Percentiles rank a stretch among this genome's conserved stretches.
Conservation (phyloP, 2,888 invertebrate genomes). For the Marronus borbonicus region DNA sequence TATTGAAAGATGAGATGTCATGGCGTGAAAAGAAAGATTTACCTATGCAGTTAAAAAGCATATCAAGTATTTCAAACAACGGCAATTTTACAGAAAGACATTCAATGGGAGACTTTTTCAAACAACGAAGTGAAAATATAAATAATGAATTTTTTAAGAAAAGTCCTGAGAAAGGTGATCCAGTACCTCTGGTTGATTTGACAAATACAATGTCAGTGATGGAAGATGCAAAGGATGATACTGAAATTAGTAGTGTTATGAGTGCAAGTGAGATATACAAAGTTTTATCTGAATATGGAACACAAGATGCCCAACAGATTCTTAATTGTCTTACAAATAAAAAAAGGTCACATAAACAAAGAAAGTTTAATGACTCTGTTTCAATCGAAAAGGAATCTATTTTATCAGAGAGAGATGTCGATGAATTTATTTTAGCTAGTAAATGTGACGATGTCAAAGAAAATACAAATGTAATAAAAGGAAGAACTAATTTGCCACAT, state of each 20-base stretch:
- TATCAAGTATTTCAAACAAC: constrained; percentile 30
- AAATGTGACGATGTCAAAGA: background rate
- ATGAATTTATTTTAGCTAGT: constrained; percentile 36
- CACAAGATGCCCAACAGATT: constrained; percentile 51
- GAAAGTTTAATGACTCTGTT: background rate
- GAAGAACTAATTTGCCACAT: background rate
- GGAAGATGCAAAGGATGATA: constrained; percentile 22
- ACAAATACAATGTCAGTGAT: constrained; percentile 41
- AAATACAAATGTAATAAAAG: background rate
- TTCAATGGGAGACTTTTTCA: constrained; percentile 71
- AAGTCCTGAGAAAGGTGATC: constrained; percentile 60
- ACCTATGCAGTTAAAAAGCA: constrained; percentile 51
- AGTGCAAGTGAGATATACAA: constrained; percentile 52
- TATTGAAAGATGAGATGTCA: constrained; percentile 69
- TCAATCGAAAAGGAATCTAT: background rate
- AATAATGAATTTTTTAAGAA: constrained; percentile 61
- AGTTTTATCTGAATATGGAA: constrained; percentile 40
- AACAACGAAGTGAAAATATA: constrained; percentile 68
- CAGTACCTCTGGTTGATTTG: constrained; percentile 62
- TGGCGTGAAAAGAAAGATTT: constrained; percentile 67
- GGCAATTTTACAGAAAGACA: constrained; percentile 60
- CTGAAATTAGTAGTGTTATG: constrained; percentile 45
- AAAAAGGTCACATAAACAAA: background rate
- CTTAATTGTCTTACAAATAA: constrained; percentile 49
- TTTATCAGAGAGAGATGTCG: constrained; percentile 36